These are phyloP conservation scores for Fistularia commersonii DNA, from an alignment of 2,797 vertebrate species.

Conservation along the genomic window DNA sequence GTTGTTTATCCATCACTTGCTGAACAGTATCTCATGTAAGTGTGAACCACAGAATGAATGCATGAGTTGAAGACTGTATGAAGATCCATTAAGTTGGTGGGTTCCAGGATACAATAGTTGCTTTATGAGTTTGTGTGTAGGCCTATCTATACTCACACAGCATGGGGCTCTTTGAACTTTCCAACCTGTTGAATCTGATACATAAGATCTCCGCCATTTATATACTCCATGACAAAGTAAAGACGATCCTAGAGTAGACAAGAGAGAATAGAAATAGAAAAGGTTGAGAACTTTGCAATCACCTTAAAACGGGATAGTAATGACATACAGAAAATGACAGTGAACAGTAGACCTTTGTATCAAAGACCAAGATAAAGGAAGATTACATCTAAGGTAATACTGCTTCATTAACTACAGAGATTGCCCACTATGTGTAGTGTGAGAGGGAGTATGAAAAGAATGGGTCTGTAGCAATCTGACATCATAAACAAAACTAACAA, in stretches of 20 bases:
- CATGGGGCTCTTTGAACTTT: constrained; percentile 96
- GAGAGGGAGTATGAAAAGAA: constrained; percentile 27
- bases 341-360: background rate
- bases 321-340: constrained; percentile 1
- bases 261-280: background rate
- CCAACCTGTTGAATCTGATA: constrained; percentile 99
- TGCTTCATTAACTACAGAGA: constrained; percentile 58
- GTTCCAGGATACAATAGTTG: no score
- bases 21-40: constrained; percentile 29
- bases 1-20: constrained; percentile 44
- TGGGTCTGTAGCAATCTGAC: constrained; percentile 18
- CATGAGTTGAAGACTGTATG: background rate
- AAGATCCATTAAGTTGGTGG: no score
- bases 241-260: constrained; percentile 82
- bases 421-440: constrained; percentile 52
- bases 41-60: constrained; percentile 13
- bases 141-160: constrained; percentile 84
- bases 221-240: constrained; percentile 98
- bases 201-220: constrained; percentile 98
- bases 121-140: constrained; percentile 1
- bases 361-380: constrained; percentile 7
- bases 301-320: background rate
- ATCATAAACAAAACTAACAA: no score
- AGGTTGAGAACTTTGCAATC: constrained; percentile 8
- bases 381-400: constrained; percentile 11